Evolutionary conservation across 2,888 invertebrate species (phyloP), one percentile per base, ranked within the genome.

Genomic region (Phoenoteleia sp.): DNA sequence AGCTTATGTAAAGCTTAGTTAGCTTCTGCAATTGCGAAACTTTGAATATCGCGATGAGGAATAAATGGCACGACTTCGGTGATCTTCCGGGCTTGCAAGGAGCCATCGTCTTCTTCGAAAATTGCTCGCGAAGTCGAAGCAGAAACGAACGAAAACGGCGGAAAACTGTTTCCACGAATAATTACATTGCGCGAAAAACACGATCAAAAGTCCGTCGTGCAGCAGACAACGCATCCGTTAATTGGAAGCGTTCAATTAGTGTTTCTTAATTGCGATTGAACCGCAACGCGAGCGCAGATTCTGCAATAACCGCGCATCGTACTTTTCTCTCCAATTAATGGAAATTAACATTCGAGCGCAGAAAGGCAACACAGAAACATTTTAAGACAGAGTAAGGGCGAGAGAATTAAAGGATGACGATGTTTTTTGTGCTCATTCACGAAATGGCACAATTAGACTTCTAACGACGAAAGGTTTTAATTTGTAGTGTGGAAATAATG

Each of bases 161-260:
- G n/a, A n/a, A n/a, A n/a, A n/a, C n/a, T n/a, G n/a, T n/a, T n/a
- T n/a, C n/a, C n/a, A n/a, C n/a, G n/a, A n/a, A n/a, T 69, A 39
- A 69, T 69, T 69, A 39, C 15, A 39, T 39, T 4, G 15, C 25
- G 56, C 21, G 56, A 54, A 56, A 71, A 72, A 1, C 9, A 27
- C 21, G 36, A 77, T 69, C 25, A 62, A 62, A 64, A 71, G 52
- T 71, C 49, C 54, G 11, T 17, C 25, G 33, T 79, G 42, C 42
- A 58, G 25, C 23, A 39, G 52, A 60, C 47, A 29, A 79, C 49
- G 69, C 29, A 86, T 66, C 83, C 88, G 91, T 92, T 92, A 91
- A 92, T 91, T 92, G 92, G 90, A 90, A 90, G 87, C 89, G 90
- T 91, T 92, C 92, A 92, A 92, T 92, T 92, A 92, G 88, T 89